phyloP scores from a whole-genome alignment of 2,113 vertebrate genomes.

The Bucco capensis region DNA sequence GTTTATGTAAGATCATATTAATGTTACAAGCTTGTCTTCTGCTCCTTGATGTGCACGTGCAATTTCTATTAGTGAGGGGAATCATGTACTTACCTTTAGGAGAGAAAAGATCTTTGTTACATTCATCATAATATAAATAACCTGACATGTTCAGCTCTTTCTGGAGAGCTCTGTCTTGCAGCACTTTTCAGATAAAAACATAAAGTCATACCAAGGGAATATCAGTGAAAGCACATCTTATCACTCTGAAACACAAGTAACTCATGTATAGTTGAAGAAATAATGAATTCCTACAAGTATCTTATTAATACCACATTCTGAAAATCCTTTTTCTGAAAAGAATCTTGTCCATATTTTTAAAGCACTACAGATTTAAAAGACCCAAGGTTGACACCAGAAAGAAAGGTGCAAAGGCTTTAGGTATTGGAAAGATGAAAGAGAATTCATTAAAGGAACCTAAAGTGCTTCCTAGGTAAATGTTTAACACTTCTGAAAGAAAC shows the following conservation, averaged over 20 bases:
- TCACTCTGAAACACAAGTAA: not conserved
- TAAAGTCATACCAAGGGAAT: not conserved
- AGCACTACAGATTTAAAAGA: not conserved
- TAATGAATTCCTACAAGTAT: not conserved
- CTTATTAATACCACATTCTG: not conserved
- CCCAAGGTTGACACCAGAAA: not conserved
- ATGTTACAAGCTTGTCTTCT: not conserved
- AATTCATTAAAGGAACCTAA: not conserved
- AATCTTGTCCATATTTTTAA: not conserved
- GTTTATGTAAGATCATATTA: not conserved
- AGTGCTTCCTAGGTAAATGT: not conserved
- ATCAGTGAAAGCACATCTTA: not conserved
- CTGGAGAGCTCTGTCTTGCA: not conserved
- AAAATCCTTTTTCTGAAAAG: not conserved
- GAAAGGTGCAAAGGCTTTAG: not conserved
- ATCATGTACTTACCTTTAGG: not conserved
- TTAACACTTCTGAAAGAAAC: not conserved
- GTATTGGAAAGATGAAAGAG: not conserved
- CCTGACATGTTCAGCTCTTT: not conserved
- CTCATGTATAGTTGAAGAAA: not conserved
- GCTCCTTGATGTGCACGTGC: not conserved
- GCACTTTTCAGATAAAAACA: constrained; percentile 1
- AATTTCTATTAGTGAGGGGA: not conserved
- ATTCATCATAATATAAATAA: not conserved
- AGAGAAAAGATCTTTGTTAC: not conserved